These are phyloP conservation scores for Cataglyphis cursor DNA, from an alignment of 2,888 invertebrate genomes.

Conservation along the genomic window DNA sequence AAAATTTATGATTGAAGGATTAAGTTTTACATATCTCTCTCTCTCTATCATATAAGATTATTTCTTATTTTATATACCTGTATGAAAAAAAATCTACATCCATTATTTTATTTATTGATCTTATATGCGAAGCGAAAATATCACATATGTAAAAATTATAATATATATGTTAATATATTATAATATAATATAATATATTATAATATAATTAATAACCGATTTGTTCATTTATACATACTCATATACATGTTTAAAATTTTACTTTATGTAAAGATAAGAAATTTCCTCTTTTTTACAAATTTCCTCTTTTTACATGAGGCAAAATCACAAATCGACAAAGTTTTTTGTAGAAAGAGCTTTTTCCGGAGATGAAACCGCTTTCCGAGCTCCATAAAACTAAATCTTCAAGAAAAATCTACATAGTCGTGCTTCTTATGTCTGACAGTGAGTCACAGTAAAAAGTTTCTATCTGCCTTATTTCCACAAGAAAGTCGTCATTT, in stretches of 20 bases:
- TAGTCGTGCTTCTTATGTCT: not conserved
- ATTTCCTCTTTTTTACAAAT: not conserved
- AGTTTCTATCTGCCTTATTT: constrained; percentile 14
- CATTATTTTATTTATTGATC: constrained; percentile 14
- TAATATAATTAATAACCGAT: not conserved
- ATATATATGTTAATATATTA: no score
- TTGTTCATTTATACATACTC: not conserved
- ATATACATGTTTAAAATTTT: not conserved
- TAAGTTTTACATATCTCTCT: not conserved
- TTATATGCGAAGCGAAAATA: not conserved
- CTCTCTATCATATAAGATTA: not conserved
- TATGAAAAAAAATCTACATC: not conserved
- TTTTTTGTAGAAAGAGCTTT: constrained; percentile 4
- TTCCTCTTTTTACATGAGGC: not conserved
- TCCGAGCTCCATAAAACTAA: constrained; percentile 1
- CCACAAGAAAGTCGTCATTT: constrained; percentile 11
- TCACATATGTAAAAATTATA: not conserved
- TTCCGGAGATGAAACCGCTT: constrained; percentile 6
- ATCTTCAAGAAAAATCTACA: constrained; percentile 35
- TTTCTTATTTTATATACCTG: not conserved
- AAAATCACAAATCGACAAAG: constrained; percentile 10
- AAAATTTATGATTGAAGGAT: constrained; percentile 6
- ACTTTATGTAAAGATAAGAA: not conserved
- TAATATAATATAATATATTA: no score
- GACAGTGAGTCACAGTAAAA: not conserved